These are phyloP conservation scores for Yoshiicerus persimilis DNA, from an alignment of 1,140 invertebrate species.

Conservation along the genomic window DNA sequence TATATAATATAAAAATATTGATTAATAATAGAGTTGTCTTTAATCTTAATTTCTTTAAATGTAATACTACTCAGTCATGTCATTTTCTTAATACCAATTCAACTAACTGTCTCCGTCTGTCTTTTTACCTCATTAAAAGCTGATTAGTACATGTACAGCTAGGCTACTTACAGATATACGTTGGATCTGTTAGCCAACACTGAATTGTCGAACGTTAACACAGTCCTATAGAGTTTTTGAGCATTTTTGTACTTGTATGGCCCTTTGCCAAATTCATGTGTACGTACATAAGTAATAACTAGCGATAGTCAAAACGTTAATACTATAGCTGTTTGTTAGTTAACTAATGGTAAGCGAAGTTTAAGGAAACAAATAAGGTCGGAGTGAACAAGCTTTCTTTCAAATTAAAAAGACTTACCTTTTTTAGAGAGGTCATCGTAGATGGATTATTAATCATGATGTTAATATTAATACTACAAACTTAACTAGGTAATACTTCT, in stretches of 20 bases:
- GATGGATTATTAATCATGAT: neutral
- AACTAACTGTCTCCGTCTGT: neutral
- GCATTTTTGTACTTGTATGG: constrained; percentile 13
- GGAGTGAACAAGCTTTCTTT: neutral
- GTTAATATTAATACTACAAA: neutral
- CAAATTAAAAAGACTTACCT: neutral
- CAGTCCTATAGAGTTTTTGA: neutral
- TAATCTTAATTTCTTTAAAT: neutral
- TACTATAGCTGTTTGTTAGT: neutral
- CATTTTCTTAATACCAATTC: neutral
- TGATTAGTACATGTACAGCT: neutral
- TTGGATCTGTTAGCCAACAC: neutral
- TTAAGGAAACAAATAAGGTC: neutral
- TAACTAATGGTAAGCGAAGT: neutral
- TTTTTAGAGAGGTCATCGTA: neutral
- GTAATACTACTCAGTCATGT: neutral
- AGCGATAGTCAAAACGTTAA: neutral
- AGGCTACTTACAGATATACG: neutral
- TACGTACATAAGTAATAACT: neutral
- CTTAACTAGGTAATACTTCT: neutral
- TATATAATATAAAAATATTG: neutral
- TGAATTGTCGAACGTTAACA: neutral
- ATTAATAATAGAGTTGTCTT: neutral
- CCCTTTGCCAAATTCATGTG: neutral
- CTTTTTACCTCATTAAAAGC: neutral